Conservation (phyloP, 2,797 vertebrate species). For the Xiphophorus birchmanni region DNA sequence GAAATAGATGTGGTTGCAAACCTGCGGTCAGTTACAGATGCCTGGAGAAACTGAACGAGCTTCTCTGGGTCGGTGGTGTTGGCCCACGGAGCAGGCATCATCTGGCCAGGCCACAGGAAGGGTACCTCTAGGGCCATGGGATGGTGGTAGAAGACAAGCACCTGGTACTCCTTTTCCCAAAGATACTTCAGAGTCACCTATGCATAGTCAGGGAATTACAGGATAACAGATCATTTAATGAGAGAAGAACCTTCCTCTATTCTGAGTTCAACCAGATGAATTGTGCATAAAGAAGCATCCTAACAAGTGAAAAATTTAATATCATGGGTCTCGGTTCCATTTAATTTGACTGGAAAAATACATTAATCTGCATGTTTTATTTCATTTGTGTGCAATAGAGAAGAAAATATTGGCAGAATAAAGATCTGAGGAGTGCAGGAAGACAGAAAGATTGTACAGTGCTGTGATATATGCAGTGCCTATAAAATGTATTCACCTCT, state of each 20-base stretch:
- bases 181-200: constrained; percentile 92
- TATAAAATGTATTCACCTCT: no score
- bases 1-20: constrained; percentile 22
- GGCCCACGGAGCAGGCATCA: constrained; percentile 98
- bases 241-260: neutral
- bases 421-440: neutral
- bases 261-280: constrained; percentile 5
- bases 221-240: neutral
- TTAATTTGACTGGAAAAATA: neutral
- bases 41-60: constrained; percentile 95
- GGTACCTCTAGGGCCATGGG: constrained; percentile 95
- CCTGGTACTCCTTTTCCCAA: constrained; percentile 97
- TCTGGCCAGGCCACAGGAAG: constrained; percentile 98
- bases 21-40: constrained; percentile 92
- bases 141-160: constrained; percentile 96
- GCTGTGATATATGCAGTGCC: neutral
- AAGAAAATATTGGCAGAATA: neutral
- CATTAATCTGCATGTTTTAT: neutral
- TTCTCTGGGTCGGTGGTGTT: constrained; percentile 98
- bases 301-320: neutral
- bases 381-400: neutral
- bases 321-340: neutral
- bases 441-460: neutral
- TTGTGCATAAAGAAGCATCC: neutral
- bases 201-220: neutral